Conservation (phyloP, 2,888 invertebrate species). For the Agrotis clavis region DNA sequence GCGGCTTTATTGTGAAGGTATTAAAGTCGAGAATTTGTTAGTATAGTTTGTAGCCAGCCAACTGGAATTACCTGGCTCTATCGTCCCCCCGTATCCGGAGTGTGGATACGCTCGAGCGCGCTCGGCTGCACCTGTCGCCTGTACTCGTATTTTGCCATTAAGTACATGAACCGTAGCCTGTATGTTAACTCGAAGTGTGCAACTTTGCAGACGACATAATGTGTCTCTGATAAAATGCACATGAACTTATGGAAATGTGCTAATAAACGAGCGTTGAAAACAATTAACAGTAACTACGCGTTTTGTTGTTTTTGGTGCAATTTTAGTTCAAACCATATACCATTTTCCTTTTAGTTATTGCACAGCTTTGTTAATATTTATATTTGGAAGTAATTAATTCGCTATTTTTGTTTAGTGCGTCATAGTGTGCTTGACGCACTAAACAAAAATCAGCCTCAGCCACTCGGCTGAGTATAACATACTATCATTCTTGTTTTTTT, state of each 20-base stretch:
- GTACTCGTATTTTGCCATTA: conserved; percentile 62
- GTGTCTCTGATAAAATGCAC: conserved; percentile 23
- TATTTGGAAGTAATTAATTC: neutral
- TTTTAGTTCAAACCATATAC: neutral
- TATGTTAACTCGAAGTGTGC: conserved; percentile 47
- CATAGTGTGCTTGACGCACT: neutral
- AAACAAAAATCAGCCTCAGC: too few species aligned
- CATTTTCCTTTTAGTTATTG: conserved; percentile 16
- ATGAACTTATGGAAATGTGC: conserved; percentile 25
- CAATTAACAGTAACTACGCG: conserved; percentile 23
- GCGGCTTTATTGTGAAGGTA: conserved; percentile 20
- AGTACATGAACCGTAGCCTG: conserved; percentile 51
- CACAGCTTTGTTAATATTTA: neutral
- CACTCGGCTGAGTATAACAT: neutral
- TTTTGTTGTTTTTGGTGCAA: conserved; percentile 3
- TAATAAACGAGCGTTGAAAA: conserved; percentile 24
- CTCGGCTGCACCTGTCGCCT: conserved; percentile 85
- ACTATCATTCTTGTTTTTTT: neutral
- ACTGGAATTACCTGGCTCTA: conserved; percentile 78
- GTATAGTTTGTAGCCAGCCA: conserved; percentile 68
- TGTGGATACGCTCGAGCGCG: conserved; percentile 78
- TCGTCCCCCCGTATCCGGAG: conserved; percentile 78
- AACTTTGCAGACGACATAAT: conserved; percentile 60
- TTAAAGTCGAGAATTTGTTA: conserved; percentile 57
- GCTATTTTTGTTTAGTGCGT: neutral